A percentile compares a stretch with the other conserved stretches of the same genome.
These are phyloP conservation scores for Labia minor DNA, from an alignment of 2,888 invertebrate species.

Conservation along the genomic window DNA sequence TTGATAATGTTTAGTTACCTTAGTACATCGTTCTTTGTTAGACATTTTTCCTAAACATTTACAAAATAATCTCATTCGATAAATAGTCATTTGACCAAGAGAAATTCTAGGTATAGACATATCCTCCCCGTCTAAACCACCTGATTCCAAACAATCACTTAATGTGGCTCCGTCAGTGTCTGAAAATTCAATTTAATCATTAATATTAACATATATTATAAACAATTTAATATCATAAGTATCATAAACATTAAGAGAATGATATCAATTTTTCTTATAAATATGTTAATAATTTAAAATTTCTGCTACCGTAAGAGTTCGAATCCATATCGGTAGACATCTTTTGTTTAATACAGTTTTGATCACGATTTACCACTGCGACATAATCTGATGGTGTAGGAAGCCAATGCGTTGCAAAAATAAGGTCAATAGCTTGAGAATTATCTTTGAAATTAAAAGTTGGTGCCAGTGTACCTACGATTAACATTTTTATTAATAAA, in stretches of 20 bases:
- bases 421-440: conserved; percentile 44
- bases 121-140: conserved; percentile 31
- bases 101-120: conserved; percentile 36
- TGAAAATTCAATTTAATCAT: too few relatives aligned
- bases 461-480: conserved; percentile 38
- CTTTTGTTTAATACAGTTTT: conserved; percentile 52
- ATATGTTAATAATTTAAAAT: too few relatives aligned
- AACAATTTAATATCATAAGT: too few relatives aligned
- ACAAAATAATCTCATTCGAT: conserved; percentile 50
- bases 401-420: conserved; percentile 65
- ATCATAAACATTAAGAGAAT: too few relatives aligned
- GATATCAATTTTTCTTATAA: too few relatives aligned
- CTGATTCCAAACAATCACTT: conserved; percentile 34
- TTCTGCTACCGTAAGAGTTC: neutral
- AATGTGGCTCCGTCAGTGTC: conserved; percentile 36
- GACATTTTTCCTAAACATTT: conserved; percentile 35
- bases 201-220: too few relatives aligned
- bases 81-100: conserved; percentile 58
- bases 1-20: neutral
- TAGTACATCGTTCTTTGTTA: neutral
- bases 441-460: conserved; percentile 34
- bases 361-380: conserved; percentile 47
- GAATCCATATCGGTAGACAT: conserved; percentile 29
- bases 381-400: conserved; percentile 49
- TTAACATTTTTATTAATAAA: conserved; percentile 32